These are phyloP conservation scores for Drosophila tropicalis DNA, from an alignment of 1,140 invertebrate species.

Conservation along the genomic window DNA sequence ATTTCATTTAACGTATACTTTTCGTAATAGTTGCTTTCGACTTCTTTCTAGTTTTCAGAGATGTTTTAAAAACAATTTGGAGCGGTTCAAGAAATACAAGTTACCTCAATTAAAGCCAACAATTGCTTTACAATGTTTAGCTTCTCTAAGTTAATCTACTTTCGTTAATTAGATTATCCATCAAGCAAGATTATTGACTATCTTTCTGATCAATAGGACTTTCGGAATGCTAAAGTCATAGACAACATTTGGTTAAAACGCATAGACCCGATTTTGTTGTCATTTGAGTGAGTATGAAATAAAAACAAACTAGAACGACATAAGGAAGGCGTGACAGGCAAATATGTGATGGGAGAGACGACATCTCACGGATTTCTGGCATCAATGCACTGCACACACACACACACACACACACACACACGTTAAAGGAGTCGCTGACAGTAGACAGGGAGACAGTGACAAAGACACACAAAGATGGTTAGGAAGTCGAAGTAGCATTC, in stretches of 20 bases:
- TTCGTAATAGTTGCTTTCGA: no score
- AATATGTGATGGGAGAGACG: conserved; percentile 56
- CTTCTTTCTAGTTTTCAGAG: no score
- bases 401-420: neutral
- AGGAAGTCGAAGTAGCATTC: conserved; percentile 22
- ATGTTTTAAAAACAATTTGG: no score
- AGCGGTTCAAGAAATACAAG: no score
- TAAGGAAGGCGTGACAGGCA: conserved; percentile 37
- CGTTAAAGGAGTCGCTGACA: conserved; percentile 5
- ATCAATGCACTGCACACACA: conserved; percentile 57
- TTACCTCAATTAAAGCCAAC: no score
- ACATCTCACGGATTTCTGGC: conserved; percentile 67
- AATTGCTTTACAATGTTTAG: no score
- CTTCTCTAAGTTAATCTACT: no score
- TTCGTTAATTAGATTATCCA: no score
- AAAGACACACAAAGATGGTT: conserved; percentile 6
- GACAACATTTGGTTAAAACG: neutral
- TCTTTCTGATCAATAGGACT: no score
- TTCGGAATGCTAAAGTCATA: neutral
- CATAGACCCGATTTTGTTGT: conserved; percentile 18
- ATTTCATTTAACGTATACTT: no score
- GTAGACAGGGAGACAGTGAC: neutral
- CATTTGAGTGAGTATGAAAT: conserved; percentile 4
- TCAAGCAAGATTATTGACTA: no score
- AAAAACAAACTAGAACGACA: conserved; percentile 13